A percentile compares a stretch with the other conserved stretches of the same genome.
Evolutionary conservation across 2,113 vertebrate genomes (phyloP).

Genomic region (Rhagologus leucostigma): DNA sequence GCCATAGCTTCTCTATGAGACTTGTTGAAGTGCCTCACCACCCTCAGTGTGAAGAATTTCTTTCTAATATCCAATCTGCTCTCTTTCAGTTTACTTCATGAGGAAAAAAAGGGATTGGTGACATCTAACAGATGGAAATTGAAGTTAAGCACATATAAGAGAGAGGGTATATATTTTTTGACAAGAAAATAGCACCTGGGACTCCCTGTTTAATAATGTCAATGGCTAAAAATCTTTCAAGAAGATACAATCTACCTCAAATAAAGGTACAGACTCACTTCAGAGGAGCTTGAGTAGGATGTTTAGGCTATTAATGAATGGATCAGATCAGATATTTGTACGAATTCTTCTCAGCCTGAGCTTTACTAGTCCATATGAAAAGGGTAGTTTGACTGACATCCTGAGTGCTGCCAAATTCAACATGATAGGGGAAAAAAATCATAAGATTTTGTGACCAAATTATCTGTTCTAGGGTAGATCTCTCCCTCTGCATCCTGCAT

Average conservation of each 20-base stretch:
- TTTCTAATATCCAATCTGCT: not conserved
- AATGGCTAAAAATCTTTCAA: not conserved
- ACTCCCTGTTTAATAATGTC: not conserved
- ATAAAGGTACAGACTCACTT: not conserved
- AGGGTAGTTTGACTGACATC: not conserved
- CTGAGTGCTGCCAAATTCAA: not conserved
- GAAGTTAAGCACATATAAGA: not conserved
- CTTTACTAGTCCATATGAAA: not conserved
- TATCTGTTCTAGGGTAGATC: not conserved
- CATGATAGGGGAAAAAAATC: fast-evolving
- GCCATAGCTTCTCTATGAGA: not conserved
- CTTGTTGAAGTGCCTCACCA: not conserved
- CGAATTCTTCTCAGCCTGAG: not conserved
- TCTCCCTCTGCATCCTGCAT: not conserved
- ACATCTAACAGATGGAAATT: not conserved
- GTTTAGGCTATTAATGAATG: not conserved
- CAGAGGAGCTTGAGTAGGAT: not conserved
- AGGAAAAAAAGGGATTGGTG: not conserved
- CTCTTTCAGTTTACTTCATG: not conserved
- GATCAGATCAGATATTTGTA: not conserved
- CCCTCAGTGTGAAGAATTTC: not conserved
- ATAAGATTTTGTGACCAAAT: not conserved
- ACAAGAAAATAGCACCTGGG: not conserved
- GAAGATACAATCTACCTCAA: not conserved
- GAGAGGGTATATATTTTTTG: not conserved